Percentiles rank a stretch among this genome's conserved stretches.
Conservation (phyloP, 2,797 vertebrate species). For the Pseudotriccus pelzelni region DNA sequence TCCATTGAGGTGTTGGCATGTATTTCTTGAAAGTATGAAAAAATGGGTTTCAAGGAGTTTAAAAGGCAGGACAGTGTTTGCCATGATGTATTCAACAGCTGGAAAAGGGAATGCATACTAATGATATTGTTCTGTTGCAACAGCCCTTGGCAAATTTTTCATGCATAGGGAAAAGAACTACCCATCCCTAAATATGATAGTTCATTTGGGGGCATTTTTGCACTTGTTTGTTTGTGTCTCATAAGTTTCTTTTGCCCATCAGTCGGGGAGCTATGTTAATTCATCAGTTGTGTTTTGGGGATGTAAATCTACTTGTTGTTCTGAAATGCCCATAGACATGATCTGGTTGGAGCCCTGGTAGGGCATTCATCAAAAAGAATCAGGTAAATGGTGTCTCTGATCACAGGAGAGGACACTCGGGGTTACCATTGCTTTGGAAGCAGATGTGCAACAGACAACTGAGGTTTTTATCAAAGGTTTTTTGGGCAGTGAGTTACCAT, state of each 20-base stretch:
- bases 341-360: constrained; percentile 35
- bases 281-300: constrained; percentile 17
- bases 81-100: background rate
- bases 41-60: background rate
- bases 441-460: background rate
- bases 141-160: background rate
- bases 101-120: background rate
- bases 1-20: background rate
- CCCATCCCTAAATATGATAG: background rate
- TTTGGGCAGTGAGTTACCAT: constrained; percentile 41
- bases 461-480: constrained; percentile 33
- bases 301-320: constrained; percentile 40
- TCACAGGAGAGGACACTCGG: constrained; percentile 19
- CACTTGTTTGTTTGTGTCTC: background rate
- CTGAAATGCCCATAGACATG: background rate
- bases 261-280: background rate
- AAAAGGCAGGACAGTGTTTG: background rate
- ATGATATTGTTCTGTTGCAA: background rate
- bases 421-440: constrained; percentile 56
- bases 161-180: background rate
- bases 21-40: background rate
- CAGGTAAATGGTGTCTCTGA: background rate
- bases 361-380: constrained; percentile 11
- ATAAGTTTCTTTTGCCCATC: background rate
- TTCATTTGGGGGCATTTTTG: background rate